Base-by-base conservation (phyloP, 2,888 invertebrate species). In the Chaitophorus viminalis region DNA sequence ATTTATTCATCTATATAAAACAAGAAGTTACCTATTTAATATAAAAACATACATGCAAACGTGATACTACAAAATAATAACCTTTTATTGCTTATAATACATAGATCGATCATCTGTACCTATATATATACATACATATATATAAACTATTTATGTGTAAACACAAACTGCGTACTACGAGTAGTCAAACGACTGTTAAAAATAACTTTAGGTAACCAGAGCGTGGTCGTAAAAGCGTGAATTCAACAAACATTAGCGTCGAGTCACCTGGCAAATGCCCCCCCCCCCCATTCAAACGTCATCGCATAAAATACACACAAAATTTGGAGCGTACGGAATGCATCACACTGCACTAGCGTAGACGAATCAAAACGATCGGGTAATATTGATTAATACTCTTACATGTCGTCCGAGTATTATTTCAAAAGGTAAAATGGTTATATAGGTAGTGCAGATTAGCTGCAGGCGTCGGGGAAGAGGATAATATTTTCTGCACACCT, bases 361-460 rank as follows among this genome's bases (percentile, higher is more conserved):
- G 65, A 79, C n/a, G 36, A 36, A 74, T 82, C 36, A 74, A 82
- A 82, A 82, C 54, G 82, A 60, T 36, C 74, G 36, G 46, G 25
- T 25, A 70, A 70, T 70, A 82, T 82, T 14, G 82, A 72, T 72
- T 52, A 8, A 52, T 29, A 46, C 0, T 25, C 18, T 21, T 14
- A 6, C 60, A n/a, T n/a, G 60, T 29, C 29, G 29, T 3, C 70
- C n/a, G 8, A 25, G 8, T n/a, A 11, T 2, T 60, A 60, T 52
- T 8, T n/a, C 60, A 60, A 25, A 25, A 25, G 25, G 6, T 2
- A 60, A 21, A 60, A 60, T 25, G 60, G 18, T 3, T 60, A 4
- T 60, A 60, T 5, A 3, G 14, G 14, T 1, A 46, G 46, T 1
- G 8, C 39, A 39, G 39, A 8, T n/a, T n/a, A 36, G 6, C 36